These are phyloP conservation scores for Stegophylla sp. DNA, from an alignment of 2,888 invertebrate genomes.

Conservation along the genomic window DNA sequence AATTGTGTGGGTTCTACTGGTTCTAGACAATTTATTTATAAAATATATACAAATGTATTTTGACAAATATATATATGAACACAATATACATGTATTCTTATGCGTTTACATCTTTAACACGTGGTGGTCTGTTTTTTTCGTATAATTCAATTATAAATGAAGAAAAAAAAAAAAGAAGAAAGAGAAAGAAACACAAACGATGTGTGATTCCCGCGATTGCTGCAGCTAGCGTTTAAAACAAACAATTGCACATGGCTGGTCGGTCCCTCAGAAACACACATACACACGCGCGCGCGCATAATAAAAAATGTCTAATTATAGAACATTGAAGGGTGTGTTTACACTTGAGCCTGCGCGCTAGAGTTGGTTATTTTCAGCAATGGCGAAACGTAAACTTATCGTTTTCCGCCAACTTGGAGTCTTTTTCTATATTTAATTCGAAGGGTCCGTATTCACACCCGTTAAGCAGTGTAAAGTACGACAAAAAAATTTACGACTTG, in stretches of 20 bases:
- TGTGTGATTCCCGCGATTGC: constrained; percentile 54
- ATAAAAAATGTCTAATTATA: constrained; percentile 53
- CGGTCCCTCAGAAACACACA: constrained; percentile 47
- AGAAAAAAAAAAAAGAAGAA: constrained; percentile 2
- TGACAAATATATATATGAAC: constrained; percentile 23
- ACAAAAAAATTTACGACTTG: not conserved
- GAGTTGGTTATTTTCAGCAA: constrained; percentile 55
- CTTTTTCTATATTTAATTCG: constrained; percentile 56
- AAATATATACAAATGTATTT: constrained; percentile 41
- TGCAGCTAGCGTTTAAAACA: constrained; percentile 48
- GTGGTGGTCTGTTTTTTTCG: constrained; percentile 56
- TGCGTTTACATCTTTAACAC: constrained; percentile 17
- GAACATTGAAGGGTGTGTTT: constrained; percentile 54
- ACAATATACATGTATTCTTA: not conserved
- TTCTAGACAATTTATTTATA: constrained; percentile 46
- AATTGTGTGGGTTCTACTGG: not conserved
- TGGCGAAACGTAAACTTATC: constrained; percentile 49
- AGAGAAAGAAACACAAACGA: constrained; percentile 47
- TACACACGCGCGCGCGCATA: too few relatives aligned
- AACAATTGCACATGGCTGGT: constrained; percentile 57
- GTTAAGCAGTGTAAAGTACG: not conserved
- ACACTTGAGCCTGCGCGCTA: constrained; percentile 41
- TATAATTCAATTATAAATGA: constrained; percentile 56
- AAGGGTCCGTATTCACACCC: constrained; percentile 38
- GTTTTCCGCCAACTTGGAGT: constrained; percentile 51